Conservation (phyloP, 2,113 vertebrate species). For the Cololabis saira region DNA sequence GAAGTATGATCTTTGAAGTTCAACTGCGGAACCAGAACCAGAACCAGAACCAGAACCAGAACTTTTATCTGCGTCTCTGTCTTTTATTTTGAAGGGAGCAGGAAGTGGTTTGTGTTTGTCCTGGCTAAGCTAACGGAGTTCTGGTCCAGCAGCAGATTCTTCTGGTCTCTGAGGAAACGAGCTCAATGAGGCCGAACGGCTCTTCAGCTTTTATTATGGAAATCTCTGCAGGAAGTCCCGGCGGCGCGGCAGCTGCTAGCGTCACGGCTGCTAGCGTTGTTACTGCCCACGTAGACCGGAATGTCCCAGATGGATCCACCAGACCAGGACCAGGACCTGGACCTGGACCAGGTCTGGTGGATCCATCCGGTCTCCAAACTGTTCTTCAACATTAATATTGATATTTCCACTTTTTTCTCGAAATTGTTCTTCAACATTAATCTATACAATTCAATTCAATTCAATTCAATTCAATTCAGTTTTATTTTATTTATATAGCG, state of each 20-base stretch:
- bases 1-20: too few species aligned
- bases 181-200: constrained; percentile 62
- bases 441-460: too few species aligned
- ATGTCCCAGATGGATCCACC: background rate
- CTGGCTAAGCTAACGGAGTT: constrained; percentile 42
- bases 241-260: background rate
- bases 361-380: too few species aligned
- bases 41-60: background rate
- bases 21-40: background rate
- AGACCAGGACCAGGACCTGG: too few species aligned
- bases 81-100: constrained; percentile 24
- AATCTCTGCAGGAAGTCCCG: constrained; percentile 58
- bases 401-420: too few species aligned
- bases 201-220: constrained; percentile 64
- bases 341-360: constrained; percentile 5
- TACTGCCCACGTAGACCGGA: constrained; percentile 25
- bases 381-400: too few species aligned
- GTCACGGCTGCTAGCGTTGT: constrained; percentile 10
- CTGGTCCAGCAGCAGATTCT: constrained; percentile 58
- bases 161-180: constrained; percentile 67
- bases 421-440: too few species aligned
- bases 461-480: too few species aligned
- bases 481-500: too few species aligned
- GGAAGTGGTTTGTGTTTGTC: constrained; percentile 12
- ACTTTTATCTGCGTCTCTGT: background rate